A percentile compares a stretch with the other conserved stretches of the same genome.
These are phyloP conservation scores for Hydriomena furcata DNA, from an alignment of 2,888 invertebrate species.

Conservation along the genomic window DNA sequence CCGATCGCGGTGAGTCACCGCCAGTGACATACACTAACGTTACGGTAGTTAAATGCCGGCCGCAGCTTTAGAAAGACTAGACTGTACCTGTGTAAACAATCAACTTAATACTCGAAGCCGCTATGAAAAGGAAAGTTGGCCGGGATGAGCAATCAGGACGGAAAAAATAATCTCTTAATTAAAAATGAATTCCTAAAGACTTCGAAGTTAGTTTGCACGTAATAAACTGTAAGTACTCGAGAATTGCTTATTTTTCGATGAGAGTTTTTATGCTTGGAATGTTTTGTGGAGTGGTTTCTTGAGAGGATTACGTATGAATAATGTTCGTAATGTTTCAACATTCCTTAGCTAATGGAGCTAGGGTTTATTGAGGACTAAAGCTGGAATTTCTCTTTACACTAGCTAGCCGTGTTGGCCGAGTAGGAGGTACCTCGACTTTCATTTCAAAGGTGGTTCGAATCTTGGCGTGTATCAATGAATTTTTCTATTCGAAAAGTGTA, in stretches of 20 bases:
- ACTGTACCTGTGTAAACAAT: slow-evolving; percentile 28
- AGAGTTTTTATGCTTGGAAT: slow-evolving; percentile 3
- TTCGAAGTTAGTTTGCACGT: slow-evolving; percentile 15
- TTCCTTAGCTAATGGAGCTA: background rate
- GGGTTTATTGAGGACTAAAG: no score
- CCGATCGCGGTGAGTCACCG: no score
- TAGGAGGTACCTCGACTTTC: no score
- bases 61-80: background rate
- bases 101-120: slow-evolving; percentile 59
- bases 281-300: background rate
- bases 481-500: no score
- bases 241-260: slow-evolving; percentile 4
- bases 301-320: background rate
- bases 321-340: background rate
- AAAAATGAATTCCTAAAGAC: slow-evolving; percentile 52
- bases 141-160: slow-evolving; percentile 58
- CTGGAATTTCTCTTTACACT: no score
- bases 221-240: slow-evolving; percentile 19
- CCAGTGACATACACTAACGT: background rate
- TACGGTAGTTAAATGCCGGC: background rate
- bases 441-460: no score
- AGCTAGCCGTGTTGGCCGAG: no score
- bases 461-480: no score
- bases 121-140: slow-evolving; percentile 55
- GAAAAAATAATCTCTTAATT: slow-evolving; percentile 64